Percentiles rank a stretch among this genome's conserved stretches.
phyloP scores from a whole-genome alignment of 2,113 vertebrate genomes.

The Thymallus thymallus region DNA sequence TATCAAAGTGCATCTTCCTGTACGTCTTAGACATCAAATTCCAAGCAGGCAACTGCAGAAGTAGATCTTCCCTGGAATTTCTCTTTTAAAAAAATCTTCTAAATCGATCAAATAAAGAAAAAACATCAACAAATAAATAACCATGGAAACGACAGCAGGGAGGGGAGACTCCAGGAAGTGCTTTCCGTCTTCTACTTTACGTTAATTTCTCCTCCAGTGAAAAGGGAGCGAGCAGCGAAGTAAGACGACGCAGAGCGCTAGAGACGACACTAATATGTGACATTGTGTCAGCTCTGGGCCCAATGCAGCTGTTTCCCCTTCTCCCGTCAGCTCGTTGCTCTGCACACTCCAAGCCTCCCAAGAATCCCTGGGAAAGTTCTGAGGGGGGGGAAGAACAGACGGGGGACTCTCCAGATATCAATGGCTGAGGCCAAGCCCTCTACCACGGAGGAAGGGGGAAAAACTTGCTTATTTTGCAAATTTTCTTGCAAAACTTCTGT shows the following conservation, averaged over 20 bases:
- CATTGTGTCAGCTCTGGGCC: slow-evolving; percentile 16
- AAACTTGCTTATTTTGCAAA: too few relatives aligned
- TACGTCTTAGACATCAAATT: too few relatives aligned
- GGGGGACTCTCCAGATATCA: neutral
- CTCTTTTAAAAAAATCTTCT: too few relatives aligned
- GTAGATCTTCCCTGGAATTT: too few relatives aligned
- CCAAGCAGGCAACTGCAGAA: too few relatives aligned
- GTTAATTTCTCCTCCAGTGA: neutral
- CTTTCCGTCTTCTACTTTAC: neutral
- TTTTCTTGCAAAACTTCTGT: too few relatives aligned
- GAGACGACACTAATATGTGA: slow-evolving; percentile 3
- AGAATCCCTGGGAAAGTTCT: slow-evolving; percentile 21
- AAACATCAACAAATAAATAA: too few relatives aligned
- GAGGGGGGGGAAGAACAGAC: neutral
- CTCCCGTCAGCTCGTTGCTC: neutral
- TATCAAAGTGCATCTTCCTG: too few relatives aligned
- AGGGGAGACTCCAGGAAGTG: too few relatives aligned
- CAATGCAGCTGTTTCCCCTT: slow-evolving; percentile 12
- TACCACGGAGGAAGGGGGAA: neutral
- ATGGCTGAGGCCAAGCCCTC: neutral
- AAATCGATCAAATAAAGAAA: too few relatives aligned
- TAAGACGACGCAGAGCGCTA: neutral
- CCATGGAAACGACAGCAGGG: too few relatives aligned
- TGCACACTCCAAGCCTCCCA: neutral
- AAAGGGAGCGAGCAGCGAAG: neutral